Evolutionary conservation across 2,113 vertebrate genomes (phyloP), one percentile per base, ranked within the genome.

Genomic region (Pseudopipra pipra): DNA sequence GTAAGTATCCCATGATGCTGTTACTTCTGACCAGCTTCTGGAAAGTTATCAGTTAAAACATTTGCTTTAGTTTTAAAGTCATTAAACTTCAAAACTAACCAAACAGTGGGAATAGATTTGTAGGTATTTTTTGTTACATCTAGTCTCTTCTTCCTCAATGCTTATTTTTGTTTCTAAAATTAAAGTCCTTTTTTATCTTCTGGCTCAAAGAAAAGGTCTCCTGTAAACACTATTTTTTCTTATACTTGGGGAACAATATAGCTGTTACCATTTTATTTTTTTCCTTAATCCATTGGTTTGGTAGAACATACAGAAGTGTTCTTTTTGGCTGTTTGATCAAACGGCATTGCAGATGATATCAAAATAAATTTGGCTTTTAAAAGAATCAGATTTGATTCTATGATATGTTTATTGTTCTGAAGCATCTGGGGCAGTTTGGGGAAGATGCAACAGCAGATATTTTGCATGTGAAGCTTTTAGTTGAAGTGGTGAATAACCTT

Each of bases 401-500:
- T 75, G 63, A 37, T 61, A 14, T 0, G 0, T 30, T 54, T 82
- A 46, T 10, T 85, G 58, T 73, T 89, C 43, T 91, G 78, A 76
- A 54, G 33, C 46, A 20, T 76, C 41, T 54, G 51, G 43, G 74
- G 25, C 81, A 91, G 33, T 89, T 58, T 91, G 61, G 74, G 41
- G 31, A 73, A 87, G 63, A 47, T 28, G 1, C 47, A 76, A 46
- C 51, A 59, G 27, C 74, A 89, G 41, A 25, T 91, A 92, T 76
- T 95, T 90, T 54, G 11, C 12, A 59, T 72, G 31, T 92, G 75
- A 90, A 84, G 41, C 70, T 81, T 87, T 90, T 71, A 74, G 72
- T 85, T 86, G 39, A 77, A 87, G 35, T 85, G 56, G 39, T 85
- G 84, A 89, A 70, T 96, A 95, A 96, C 89, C 95, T 95, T 91